Evolutionary conservation across 2,113 vertebrate genomes (phyloP).

Genomic region (Ifrita kowaldi): DNA sequence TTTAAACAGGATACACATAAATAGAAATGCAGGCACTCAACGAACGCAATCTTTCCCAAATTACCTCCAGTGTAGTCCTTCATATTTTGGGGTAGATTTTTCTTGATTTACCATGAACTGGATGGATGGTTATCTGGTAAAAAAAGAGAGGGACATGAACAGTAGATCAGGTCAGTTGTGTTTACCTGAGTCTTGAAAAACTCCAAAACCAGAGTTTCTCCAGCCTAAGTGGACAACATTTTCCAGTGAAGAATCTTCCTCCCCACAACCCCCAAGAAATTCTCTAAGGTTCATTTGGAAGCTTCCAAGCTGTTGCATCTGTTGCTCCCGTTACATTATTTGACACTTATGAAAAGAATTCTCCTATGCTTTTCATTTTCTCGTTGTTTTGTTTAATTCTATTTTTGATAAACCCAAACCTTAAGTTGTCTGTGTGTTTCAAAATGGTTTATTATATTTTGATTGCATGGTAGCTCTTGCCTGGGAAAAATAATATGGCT

Average conservation of each 20-base stretch:
- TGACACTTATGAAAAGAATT: background rate
- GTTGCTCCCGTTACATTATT: background rate
- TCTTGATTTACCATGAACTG: background rate
- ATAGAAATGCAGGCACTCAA: background rate
- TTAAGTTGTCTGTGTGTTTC: background rate
- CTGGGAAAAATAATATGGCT: background rate
- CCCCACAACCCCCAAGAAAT: accelerated
- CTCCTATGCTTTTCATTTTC: background rate
- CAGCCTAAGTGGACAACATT: background rate
- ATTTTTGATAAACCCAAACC: background rate
- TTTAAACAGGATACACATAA: background rate
- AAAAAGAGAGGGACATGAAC: background rate
- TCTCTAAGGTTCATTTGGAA: background rate
- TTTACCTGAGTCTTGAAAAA: background rate
- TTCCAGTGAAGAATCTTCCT: background rate
- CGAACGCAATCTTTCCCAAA: background rate
- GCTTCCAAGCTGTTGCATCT: background rate
- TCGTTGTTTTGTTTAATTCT: background rate
- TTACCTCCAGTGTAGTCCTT: background rate
- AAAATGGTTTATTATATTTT: background rate
- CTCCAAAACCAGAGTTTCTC: background rate
- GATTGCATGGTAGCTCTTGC: background rate
- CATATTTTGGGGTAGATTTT: background rate
- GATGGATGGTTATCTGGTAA: background rate
- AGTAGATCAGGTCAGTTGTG: background rate